These are phyloP conservation scores for human DNA, from an alignment of 2,113 vertebrate genomes.

Conservation along the genomic window GRCh38 chr1:89716501-89717000, in stretches of 20 bases:
- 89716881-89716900: not conserved
- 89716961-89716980: conserved; percentile 75
- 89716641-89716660: conserved; percentile 29
- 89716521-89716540: conserved; percentile 32
- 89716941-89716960: conserved; percentile 77
- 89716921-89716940: conserved; percentile 73
- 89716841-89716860: conserved; percentile 41
- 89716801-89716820: not conserved
- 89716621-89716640: not conserved
- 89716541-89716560: conserved; percentile 37
- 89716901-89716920: conserved; percentile 56
- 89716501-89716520: conserved; percentile 25
- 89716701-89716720: not conserved
- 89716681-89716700: conserved; percentile 59
- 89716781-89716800: not conserved
- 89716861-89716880: conserved; percentile 68
- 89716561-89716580: not conserved
- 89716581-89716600: conserved; percentile 28
- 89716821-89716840: conserved; percentile 59
- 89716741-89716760: conserved; percentile 59
- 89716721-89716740: not conserved
- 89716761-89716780: conserved; percentile 63
- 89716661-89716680: conserved; percentile 1
- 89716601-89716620: not conserved
- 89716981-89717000: conserved; percentile 72